Conservation (phyloP, 2,797 vertebrate genomes). For the Varecia variegata region DNA sequence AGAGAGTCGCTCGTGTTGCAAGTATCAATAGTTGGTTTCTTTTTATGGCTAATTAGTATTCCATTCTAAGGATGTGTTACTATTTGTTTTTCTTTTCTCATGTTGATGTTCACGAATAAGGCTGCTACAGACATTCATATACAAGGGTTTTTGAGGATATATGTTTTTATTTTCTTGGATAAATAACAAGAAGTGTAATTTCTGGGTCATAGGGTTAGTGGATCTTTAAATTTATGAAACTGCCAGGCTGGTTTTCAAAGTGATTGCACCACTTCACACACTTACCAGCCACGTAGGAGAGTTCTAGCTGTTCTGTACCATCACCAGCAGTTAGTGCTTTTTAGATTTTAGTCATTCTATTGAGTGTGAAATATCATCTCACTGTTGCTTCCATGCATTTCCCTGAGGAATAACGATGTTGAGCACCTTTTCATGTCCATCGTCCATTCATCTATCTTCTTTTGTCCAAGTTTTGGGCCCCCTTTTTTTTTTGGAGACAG, state of each 20-base stretch:
- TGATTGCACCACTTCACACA: background rate
- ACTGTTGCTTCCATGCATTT: background rate
- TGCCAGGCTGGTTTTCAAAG: background rate
- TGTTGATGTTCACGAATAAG: background rate
- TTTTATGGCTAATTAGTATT: background rate
- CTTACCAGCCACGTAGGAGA: background rate
- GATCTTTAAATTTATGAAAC: background rate
- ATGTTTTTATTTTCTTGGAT: slow-evolving; percentile 29
- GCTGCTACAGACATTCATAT: background rate
- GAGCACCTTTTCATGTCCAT: background rate
- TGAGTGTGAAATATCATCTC: background rate
- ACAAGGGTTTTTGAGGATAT: background rate
- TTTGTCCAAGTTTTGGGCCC: background rate
- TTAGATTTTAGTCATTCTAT: background rate
- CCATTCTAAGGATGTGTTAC: background rate
- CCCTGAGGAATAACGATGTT: background rate
- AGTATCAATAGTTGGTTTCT: background rate
- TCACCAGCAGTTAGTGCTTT: background rate
- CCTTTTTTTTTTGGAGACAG: too few species aligned
- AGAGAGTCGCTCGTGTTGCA: background rate
- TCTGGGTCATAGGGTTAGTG: background rate
- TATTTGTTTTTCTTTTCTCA: background rate
- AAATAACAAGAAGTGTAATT: slow-evolving; percentile 8
- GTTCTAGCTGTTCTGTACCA: background rate
- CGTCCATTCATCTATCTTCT: background rate